Evolutionary conservation across 2,797 vertebrate genomes (phyloP), one percentile per base, ranked within the genome.

Genomic region (Leuciscus waleckii): DNA sequence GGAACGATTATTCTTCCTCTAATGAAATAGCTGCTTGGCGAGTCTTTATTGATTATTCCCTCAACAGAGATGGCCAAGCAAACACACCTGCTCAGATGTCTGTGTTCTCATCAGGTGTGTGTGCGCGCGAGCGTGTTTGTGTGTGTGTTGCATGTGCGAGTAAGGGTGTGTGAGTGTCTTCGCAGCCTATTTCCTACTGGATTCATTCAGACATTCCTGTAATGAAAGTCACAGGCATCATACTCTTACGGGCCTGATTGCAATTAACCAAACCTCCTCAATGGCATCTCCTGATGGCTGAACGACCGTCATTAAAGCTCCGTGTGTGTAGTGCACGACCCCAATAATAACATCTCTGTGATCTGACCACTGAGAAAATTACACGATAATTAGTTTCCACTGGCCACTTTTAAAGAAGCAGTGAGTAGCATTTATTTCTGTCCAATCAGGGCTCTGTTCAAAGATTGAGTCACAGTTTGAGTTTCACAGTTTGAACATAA

Each of bases 41-140:
- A 90, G 89, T 88, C 32, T 16, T 75, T 87, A 88, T 87, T 86
- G 86, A 91, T 92, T 89, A 87, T 86, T 77, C 81, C 87, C 89
- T 86, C 83, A 79, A 78, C 70, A 71, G 65, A 81, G 81, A 85
- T 70, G 78, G 54, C 63, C 61, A 78, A 79, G 70, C 79, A 87
- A 85, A 87, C 79, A 86, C 85, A 84, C 82, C 74, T 76, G 85
- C 68, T 79, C 71, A 19, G 37, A 73, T 73, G 35, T 37, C 67
- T 67, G 83, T 79, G 76, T 39, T 23, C 68, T 21, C 46, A 43
- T 80, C 56, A 46, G 56, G 43, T 16, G 46, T 49, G 29, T 35
- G 75, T n/a, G 32, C 19, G 26, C 4, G 11, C 3, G 23, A 68
- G 14, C 37, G 80, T 71, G 54, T 54, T 51, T 84, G 82, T 82